Evolutionary conservation across 2,888 invertebrate genomes (phyloP).

Genomic region (Limnephilus rhombicus): DNA sequence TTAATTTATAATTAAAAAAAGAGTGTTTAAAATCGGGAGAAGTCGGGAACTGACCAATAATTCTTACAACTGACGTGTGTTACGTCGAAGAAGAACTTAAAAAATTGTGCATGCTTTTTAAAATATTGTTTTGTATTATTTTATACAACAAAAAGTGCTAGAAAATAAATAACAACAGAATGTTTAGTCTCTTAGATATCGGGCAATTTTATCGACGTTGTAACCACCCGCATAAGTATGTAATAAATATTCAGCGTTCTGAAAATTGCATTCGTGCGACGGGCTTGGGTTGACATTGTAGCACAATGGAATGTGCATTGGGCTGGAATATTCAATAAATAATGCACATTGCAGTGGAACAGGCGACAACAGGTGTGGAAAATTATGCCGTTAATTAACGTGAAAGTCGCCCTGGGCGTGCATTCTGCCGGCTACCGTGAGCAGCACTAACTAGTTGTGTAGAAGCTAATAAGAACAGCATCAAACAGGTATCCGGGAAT

Average conservation of each 20-base stretch:
- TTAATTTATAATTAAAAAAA: too few relatives aligned
- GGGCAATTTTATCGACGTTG: neutral
- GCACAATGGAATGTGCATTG: neutral
- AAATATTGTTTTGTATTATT: too few relatives aligned
- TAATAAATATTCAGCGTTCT: neutral
- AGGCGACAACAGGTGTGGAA: slow-evolving; percentile 44
- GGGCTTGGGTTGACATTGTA: neutral
- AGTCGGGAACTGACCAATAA: too few relatives aligned
- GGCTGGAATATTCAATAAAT: neutral
- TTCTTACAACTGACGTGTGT: too few relatives aligned
- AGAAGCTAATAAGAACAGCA: too few relatives aligned
- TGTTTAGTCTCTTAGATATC: neutral
- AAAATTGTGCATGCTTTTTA: too few relatives aligned
- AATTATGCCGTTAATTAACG: slow-evolving; percentile 44
- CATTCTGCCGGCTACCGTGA: neutral
- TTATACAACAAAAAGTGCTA: too few relatives aligned
- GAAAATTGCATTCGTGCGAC: neutral
- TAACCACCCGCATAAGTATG: neutral
- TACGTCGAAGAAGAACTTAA: too few relatives aligned
- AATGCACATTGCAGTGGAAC: neutral
- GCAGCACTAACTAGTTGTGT: neutral
- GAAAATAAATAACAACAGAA: neutral
- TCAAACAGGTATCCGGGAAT: too few relatives aligned
- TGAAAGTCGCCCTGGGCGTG: neutral
- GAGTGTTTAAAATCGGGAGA: too few relatives aligned